phyloP scores from a whole-genome alignment of 2,888 invertebrate species.

The Cyclophora punctaria region DNA sequence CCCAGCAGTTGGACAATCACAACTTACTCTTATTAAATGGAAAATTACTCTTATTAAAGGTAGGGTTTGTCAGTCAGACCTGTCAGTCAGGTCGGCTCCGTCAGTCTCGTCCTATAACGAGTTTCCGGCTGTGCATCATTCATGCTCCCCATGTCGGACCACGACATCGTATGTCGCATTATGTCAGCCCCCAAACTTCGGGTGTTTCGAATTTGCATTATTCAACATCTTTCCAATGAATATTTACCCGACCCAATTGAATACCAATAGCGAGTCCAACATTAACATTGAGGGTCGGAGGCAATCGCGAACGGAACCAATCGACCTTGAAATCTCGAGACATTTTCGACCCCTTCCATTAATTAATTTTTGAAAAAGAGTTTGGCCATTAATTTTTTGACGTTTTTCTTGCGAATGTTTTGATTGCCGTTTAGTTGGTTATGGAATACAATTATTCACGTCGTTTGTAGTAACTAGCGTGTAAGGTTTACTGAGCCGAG shows the following conservation, averaged over 20 bases:
- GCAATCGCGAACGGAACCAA: slow-evolving; percentile 20
- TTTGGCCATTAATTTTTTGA: too few species aligned
- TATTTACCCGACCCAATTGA: slow-evolving; percentile 40
- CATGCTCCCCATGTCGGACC: background rate
- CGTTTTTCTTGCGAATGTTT: too few species aligned
- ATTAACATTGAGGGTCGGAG: slow-evolving; percentile 21
- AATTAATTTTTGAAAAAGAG: slow-evolving; percentile 3
- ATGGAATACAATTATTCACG: too few species aligned
- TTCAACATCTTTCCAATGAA: slow-evolving; percentile 39
- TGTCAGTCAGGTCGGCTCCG: too few species aligned
- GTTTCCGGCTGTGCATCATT: background rate
- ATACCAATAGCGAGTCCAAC: slow-evolving; percentile 32
- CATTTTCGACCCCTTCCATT: slow-evolving; percentile 10
- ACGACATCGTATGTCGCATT: slow-evolving; percentile 29
- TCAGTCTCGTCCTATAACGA: too few species aligned
- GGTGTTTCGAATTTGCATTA: slow-evolving; percentile 39
- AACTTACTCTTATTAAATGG: too few species aligned
- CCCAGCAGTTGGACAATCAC: too few species aligned
- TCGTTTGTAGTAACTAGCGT: too few species aligned
- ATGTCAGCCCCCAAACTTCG: slow-evolving; percentile 30
- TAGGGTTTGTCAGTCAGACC: too few species aligned
- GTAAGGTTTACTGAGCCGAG: too few species aligned
- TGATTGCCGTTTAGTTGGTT: too few species aligned
- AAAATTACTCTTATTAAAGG: too few species aligned
- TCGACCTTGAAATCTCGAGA: slow-evolving; percentile 18